Conservation (phyloP, 2,888 invertebrate species). For the Allolobophora icterica region DNA sequence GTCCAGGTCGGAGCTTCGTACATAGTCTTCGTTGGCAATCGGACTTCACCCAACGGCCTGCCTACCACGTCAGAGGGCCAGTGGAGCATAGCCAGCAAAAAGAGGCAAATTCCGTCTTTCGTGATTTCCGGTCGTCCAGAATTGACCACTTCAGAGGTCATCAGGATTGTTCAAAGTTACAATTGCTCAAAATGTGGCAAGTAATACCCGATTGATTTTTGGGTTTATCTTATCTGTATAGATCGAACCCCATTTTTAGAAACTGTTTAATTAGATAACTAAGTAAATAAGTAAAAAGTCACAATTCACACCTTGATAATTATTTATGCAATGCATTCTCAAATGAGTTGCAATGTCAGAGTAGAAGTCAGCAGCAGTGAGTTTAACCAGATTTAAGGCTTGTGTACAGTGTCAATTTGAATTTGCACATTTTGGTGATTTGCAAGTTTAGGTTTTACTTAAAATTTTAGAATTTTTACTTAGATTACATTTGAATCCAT, state of each 20-base stretch:
- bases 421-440: neutral
- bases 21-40: constrained; percentile 21
- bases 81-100: neutral
- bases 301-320: neutral
- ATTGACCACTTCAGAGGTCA: neutral
- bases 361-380: neutral
- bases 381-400: neutral
- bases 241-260: neutral
- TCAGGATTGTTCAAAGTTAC: neutral
- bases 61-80: neutral
- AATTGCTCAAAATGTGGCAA: constrained; percentile 28
- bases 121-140: constrained; percentile 18
- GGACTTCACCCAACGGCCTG: neutral
- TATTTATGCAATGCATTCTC: neutral
- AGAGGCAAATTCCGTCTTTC: neutral
- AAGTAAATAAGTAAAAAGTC: neutral
- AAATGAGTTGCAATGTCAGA: neutral
- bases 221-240: neutral
- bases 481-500: neutral
- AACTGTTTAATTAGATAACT: neutral
- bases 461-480: neutral
- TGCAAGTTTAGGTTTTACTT: neutral
- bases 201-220: neutral
- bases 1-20: constrained; percentile 9
- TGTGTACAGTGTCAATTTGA: neutral